phyloP scores from a whole-genome alignment of 2,797 vertebrate species.

The Hydrophis major region DNA sequence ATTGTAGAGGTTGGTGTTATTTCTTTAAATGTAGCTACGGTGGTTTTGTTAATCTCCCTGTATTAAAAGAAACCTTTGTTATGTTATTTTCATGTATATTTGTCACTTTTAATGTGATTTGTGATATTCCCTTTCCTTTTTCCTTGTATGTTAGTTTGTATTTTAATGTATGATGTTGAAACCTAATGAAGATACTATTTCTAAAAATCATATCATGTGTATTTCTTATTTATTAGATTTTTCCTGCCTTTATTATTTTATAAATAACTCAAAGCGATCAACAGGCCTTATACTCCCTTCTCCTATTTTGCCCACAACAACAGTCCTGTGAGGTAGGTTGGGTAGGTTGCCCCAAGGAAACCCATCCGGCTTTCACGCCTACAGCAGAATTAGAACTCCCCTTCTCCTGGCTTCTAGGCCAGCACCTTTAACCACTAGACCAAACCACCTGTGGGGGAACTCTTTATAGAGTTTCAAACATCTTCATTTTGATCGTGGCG shows the following conservation, averaged over 20 bases:
- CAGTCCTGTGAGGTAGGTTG: not conserved
- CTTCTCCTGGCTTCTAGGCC: not conserved
- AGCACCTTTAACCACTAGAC: not conserved
- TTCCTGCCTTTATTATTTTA: not conserved
- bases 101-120: not conserved
- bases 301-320: not conserved
- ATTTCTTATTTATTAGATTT: not conserved
- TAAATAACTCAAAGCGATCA: not conserved
- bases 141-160: not conserved
- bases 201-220: not conserved
- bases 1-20: not conserved
- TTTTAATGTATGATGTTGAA: not conserved
- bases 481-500: not conserved
- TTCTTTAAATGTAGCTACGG: not conserved
- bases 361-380: not conserved
- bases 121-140: not conserved
- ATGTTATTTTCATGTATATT: not conserved
- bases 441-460: not conserved
- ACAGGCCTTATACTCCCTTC: not conserved
- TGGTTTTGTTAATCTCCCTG: not conserved
- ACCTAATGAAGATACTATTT: not conserved
- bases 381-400: too few relatives aligned
- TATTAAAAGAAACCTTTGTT: not conserved
- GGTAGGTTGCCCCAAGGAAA: not conserved
- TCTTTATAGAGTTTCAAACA: not conserved